Conservation (phyloP, 2,797 vertebrate species). For the Takifugu ocellatus region DNA sequence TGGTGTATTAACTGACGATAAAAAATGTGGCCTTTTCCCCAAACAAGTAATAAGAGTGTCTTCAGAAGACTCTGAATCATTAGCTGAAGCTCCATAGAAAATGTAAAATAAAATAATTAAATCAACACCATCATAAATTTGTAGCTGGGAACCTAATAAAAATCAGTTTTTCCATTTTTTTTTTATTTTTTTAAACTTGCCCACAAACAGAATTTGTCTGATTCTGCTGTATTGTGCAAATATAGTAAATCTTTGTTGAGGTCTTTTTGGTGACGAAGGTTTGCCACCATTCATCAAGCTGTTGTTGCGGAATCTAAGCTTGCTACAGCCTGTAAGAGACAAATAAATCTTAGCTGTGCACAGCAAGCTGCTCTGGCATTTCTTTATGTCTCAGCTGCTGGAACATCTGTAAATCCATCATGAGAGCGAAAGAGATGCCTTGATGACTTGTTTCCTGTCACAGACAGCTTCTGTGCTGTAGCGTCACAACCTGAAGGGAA, state of each 20-base stretch:
- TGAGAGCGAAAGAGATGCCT: background rate
- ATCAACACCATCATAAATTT: too few relatives aligned
- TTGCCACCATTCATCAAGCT: background rate
- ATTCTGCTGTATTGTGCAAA: background rate
- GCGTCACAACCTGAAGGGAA: background rate
- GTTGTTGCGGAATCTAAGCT: background rate
- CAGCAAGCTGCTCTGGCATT: background rate
- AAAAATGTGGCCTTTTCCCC: background rate
- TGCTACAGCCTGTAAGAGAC: background rate
- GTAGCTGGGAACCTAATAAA: background rate
- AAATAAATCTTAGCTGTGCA: background rate
- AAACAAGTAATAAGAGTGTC: too few relatives aligned
- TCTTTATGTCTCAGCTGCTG: slow-evolving; percentile 3
- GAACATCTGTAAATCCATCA: slow-evolving; percentile 6
- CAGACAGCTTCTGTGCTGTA: slow-evolving; percentile 4
- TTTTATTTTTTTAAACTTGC: too few relatives aligned
- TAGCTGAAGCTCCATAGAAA: background rate
- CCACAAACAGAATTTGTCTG: too few relatives aligned
- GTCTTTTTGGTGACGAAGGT: background rate
- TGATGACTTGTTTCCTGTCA: slow-evolving; percentile 6
- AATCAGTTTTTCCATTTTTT: too few relatives aligned
- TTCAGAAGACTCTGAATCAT: too few relatives aligned
- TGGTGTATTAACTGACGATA: background rate
- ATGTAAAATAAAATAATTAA: too few relatives aligned
- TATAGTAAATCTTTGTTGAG: background rate